These are phyloP conservation scores for Drosophila gunungcola DNA, from an alignment of 1,140 invertebrate species.

Conservation along the genomic window DNA sequence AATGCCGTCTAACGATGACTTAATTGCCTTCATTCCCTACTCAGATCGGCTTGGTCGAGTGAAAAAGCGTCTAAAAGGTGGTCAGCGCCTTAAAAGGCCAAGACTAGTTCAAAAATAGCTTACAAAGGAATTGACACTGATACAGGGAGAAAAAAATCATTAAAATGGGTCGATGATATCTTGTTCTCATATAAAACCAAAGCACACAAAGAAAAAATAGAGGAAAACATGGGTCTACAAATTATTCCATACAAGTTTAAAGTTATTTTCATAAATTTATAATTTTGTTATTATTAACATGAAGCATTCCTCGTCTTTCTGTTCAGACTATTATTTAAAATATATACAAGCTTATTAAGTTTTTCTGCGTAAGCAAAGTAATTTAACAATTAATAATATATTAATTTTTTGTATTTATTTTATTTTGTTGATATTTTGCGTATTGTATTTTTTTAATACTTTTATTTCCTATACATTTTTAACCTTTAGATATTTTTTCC, in stretches of 20 bases:
- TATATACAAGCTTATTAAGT: no score
- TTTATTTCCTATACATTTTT: no score
- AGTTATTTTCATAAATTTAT: not conserved
- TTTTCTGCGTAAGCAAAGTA: no score
- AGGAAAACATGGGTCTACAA: not conserved
- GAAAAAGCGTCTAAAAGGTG: constrained; percentile 34
- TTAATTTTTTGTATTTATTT: no score
- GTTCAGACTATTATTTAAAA: no score
- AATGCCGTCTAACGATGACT: constrained; percentile 72
- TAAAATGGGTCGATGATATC: constrained; percentile 18
- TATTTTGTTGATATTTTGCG: no score
- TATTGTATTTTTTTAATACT: no score
- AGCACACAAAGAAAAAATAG: not conserved
- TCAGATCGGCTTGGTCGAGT: constrained; percentile 13
- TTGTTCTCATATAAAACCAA: not conserved
- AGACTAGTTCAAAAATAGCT: constrained; percentile 51
- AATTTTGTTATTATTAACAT: no score
- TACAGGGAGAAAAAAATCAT: constrained; percentile 6
- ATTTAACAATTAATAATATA: no score
- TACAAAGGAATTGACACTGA: constrained; percentile 46
- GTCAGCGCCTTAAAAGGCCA: constrained; percentile 44
- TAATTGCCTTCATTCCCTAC: constrained; percentile 60
- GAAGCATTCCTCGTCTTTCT: no score
- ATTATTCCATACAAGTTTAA: no score
- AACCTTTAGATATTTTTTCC: no score